Conservation (phyloP, 2,797 vertebrate genomes). For the Oreortyx pictus region DNA sequence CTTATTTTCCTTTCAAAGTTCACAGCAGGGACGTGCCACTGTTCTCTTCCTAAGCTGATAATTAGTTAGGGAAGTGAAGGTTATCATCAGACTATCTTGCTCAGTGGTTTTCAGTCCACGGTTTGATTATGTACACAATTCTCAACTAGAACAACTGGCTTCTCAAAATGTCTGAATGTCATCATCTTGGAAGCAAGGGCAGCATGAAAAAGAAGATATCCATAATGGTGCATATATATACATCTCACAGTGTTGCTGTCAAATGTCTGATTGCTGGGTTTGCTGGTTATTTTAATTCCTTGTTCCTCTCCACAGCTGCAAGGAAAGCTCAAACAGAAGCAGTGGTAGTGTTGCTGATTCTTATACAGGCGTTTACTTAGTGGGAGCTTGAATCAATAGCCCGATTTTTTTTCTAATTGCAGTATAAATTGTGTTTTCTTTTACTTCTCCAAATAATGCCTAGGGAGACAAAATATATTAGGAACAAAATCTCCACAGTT, state of each 20-base stretch:
- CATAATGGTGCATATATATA: background rate
- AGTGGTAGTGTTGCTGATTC: background rate
- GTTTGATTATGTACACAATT: background rate
- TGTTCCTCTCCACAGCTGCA: background rate
- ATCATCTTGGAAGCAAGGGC: background rate
- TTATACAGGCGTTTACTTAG: background rate
- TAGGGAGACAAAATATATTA: background rate
- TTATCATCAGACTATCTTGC: background rate
- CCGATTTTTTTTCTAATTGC: background rate
- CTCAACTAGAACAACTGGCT: background rate
- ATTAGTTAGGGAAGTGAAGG: background rate
- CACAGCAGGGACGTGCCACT: background rate
- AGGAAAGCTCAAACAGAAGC: background rate
- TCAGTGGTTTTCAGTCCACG: background rate
- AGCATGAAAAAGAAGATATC: background rate
- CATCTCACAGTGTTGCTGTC: background rate
- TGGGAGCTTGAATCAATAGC: background rate
- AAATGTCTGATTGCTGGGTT: background rate
- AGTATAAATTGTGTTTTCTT: background rate
- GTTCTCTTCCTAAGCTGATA: background rate
- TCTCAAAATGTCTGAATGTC: background rate
- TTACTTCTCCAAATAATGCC: background rate
- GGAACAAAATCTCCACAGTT: background rate
- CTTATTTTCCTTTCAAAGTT: background rate
- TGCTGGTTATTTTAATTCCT: background rate